phyloP scores from a whole-genome alignment of 2,888 invertebrate genomes.

The Stegana nigrithorax region DNA sequence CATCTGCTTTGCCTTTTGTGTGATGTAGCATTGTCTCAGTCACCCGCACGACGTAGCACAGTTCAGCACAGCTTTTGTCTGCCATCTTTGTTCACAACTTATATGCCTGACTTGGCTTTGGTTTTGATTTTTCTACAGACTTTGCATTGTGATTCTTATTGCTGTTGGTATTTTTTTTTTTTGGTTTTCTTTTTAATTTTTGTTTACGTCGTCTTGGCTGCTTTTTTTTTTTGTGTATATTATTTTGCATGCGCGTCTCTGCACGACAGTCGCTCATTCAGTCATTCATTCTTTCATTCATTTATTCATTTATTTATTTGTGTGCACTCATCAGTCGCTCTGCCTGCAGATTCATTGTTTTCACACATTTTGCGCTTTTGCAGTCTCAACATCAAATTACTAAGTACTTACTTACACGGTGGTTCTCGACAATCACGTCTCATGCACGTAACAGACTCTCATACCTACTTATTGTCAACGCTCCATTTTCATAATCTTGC shows the following conservation, averaged over 20 bases:
- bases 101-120: not conserved
- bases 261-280: too few relatives aligned
- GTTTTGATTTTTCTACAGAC: too few relatives aligned
- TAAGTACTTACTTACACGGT: not conserved
- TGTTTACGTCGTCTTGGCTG: not conserved
- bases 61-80: conserved; percentile 14
- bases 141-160: too few relatives aligned
- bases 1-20: conserved; percentile 1
- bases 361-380: not conserved
- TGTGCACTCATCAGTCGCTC: too few relatives aligned
- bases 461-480: not conserved
- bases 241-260: not conserved
- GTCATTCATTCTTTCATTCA: too few relatives aligned
- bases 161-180: not conserved
- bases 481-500: conserved; percentile 1
- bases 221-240: not conserved
- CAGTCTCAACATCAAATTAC: not conserved
- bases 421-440: too few relatives aligned
- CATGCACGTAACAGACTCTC: too few relatives aligned
- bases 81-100: conserved; percentile 19
- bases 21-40: too few relatives aligned
- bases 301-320: not conserved
- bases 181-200: not conserved
- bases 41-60: conserved; percentile 29
- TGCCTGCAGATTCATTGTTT: conserved; percentile 7